phyloP scores from a whole-genome alignment of 2,797 vertebrate genomes.

The Aselliscus stoliczkanus region DNA sequence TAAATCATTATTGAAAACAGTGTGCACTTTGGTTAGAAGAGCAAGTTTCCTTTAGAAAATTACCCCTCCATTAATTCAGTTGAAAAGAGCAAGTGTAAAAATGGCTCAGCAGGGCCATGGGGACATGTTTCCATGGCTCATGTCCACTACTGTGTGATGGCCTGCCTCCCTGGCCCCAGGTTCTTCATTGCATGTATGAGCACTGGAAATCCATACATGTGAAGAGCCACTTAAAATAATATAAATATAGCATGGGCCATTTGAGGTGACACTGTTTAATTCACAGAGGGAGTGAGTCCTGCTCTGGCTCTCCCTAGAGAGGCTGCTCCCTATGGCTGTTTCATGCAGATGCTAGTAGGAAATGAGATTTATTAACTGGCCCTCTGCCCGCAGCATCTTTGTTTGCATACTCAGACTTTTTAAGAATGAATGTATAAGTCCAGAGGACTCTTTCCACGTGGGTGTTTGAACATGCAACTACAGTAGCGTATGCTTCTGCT shows the following conservation, averaged over 20 bases:
- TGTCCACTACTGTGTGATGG: neutral
- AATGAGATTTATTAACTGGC: conserved; percentile 73
- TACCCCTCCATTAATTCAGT: neutral
- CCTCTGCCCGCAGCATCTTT: conserved; percentile 58
- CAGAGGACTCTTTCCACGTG: conserved; percentile 34
- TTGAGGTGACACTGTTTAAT: neutral
- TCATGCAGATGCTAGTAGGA: conserved; percentile 53
- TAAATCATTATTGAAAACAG: neutral
- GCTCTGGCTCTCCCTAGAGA: conserved; percentile 45
- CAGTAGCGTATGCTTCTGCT: conserved; percentile 39
- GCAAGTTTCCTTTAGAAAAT: neutral
- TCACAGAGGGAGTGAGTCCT: conserved; percentile 7
- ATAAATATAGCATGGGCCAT: conserved; percentile 18
- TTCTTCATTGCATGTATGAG: neutral
- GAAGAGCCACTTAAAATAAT: conserved; percentile 52
- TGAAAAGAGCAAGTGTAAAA: conserved; percentile 28
- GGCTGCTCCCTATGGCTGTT: neutral
- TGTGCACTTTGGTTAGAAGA: neutral
- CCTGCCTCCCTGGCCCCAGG: neutral
- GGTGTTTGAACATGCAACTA: neutral
- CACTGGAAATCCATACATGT: neutral
- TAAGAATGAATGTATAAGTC: conserved; percentile 11
- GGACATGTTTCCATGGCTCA: neutral
- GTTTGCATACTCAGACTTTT: conserved; percentile 63
- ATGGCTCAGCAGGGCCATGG: neutral